Base-by-base conservation (phyloP, 1,140 invertebrate genomes). In the Leptestheria dahalacensis region DNA sequence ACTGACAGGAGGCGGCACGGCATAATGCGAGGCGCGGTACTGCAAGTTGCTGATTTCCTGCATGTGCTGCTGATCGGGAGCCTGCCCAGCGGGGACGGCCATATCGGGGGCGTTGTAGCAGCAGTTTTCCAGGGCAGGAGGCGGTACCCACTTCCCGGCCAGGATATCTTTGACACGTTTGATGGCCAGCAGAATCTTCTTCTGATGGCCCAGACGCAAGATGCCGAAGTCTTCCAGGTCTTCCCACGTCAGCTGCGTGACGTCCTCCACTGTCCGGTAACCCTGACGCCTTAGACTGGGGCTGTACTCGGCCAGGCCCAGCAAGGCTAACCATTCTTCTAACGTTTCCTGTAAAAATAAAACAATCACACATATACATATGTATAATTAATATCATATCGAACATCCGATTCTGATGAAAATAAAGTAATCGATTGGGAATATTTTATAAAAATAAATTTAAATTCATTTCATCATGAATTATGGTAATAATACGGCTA, bases 171-270 rank as follows among this genome's bases (percentile, higher is more conserved):
- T 97, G 15, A 98, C 83, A 72, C 93, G 80, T 71, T 98, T 97
- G 65, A 98, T 96, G 57, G 94, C 95, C 64, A 99, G 75, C 65
- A 95, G 82, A 63, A 99, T 86, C 75, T 97, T 94, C 78, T 99
- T 99, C 73, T 99, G 95, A 72, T 99, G 96, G 24, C 96, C 96
- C 68, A 91, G 72, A 67, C 86, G 82, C 26, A 91, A 82, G 64
- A 99, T 96, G 52, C 96, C 96, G 71, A 97, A 95, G 68, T 99
- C 96, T 76, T 99, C 96, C 64, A 99, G 79, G 76, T 99, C 96
- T 77, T 99, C 96, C 92, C 94, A 97, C 61, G 89, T 91, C 46
- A 98, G 80, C 68, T 96, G 91, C 41, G 88, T 89, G 51, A 89
- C 86, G 71, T 90, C 85, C 66, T 95, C 86, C 49, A 99, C 90